These are phyloP conservation scores for Empis stercorea DNA, from an alignment of 2,888 invertebrate species.

Conservation along the genomic window DNA sequence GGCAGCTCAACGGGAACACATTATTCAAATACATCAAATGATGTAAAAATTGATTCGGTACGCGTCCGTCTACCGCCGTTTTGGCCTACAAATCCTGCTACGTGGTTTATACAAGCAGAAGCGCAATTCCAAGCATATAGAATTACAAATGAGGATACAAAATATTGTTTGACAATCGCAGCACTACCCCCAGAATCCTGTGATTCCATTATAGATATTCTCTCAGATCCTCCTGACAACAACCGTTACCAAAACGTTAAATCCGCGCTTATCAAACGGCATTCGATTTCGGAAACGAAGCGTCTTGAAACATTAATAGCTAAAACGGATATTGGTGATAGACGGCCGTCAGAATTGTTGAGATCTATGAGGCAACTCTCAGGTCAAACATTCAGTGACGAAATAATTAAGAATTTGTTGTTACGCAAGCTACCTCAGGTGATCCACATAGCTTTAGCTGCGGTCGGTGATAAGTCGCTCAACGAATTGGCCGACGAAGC, in stretches of 20 bases:
- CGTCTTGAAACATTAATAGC: neutral
- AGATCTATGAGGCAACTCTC: neutral
- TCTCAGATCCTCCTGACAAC: neutral
- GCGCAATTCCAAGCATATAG: neutral
- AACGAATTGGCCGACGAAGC: neutral
- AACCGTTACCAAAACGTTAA: neutral
- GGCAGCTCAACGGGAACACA: too few species aligned
- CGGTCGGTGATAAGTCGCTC: neutral
- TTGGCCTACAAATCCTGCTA: neutral
- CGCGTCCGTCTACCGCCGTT: neutral
- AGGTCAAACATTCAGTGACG: neutral
- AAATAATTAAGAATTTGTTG: neutral
- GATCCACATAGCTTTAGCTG: neutral
- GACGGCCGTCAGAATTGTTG: neutral
- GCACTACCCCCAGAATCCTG: neutral
- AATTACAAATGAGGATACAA: neutral
- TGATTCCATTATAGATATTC: neutral
- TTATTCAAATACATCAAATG: too few species aligned
- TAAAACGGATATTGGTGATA: neutral
- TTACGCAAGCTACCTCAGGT: neutral
- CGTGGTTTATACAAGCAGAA: neutral
- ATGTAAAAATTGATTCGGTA: neutral
- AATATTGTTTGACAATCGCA: slow-evolving; percentile 1
- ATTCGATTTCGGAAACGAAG: neutral
- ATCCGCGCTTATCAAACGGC: neutral